These are phyloP conservation scores for Henricia sp. DNA, from an alignment of 53 echinoderm and acorn worm species.

Conservation along the genomic window DNA sequence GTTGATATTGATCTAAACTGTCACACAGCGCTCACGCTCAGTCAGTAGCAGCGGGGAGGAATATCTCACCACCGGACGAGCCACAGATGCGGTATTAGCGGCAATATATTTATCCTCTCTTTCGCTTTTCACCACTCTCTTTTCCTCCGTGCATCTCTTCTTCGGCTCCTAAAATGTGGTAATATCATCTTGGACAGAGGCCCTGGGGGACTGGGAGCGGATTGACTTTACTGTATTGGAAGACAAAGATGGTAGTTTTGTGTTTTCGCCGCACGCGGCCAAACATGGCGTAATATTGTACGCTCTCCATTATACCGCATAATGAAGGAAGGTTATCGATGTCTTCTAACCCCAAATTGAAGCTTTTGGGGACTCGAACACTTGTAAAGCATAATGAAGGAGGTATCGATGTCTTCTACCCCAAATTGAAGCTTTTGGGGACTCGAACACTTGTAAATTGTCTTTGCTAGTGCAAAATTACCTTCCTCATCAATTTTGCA, in stretches of 20 bases:
- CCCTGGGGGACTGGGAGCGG: conserved; percentile 27
- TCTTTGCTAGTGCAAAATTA: conserved; percentile 25
- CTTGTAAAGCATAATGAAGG: conserved; percentile 27
- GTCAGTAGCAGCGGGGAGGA: conserved; percentile 51
- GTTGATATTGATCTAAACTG: conserved; percentile 66
- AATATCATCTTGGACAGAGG: conserved; percentile 55
- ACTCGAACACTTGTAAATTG: conserved; percentile 1
- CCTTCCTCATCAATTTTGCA: not conserved
- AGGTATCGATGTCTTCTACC: conserved; percentile 40
- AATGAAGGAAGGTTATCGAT: conserved; percentile 36
- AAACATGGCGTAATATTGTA: conserved; percentile 57
- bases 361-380: conserved; percentile 7
- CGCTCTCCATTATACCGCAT: conserved; percentile 29
- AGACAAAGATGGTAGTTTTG: conserved; percentile 15
- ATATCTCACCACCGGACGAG: conserved; percentile 63
- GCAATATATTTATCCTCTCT: conserved; percentile 19
- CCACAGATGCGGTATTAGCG: conserved; percentile 64
- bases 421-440: conserved; percentile 21
- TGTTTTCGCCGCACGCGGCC: conserved; percentile 44
- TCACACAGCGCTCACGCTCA: conserved; percentile 58
- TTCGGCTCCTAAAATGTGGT: conserved; percentile 63
- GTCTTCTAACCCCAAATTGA: conserved; percentile 31
- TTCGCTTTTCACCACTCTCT: not conserved
- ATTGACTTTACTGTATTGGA: conserved; percentile 52
- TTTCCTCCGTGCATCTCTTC: conserved; percentile 18